Base-by-base conservation (phyloP, 2,888 invertebrate genomes). In the Cheilosia urbana region DNA sequence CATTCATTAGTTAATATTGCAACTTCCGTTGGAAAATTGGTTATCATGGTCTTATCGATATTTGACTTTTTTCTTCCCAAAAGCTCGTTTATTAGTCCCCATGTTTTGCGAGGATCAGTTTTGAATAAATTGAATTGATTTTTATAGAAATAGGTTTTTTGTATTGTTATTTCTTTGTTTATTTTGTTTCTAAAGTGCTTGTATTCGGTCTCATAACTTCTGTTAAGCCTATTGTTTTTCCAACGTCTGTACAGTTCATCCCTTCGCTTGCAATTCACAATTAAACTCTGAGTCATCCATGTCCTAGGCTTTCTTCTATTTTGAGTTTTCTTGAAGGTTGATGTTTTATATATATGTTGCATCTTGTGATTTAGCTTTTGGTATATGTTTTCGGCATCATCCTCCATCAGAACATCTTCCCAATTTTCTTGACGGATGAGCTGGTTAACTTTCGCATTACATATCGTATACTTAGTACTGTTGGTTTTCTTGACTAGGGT, bases 261-360 rank as follows among this genome's bases (percentile, higher is more conserved):
- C n/a, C 69, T 72, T 55, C 9, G 55, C 34, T 63, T 45, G 15
- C 40, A 72, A 42, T 62, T 17, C 7, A 13, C 72, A 4, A 72
- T 21, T 15, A 55, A 15, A 2, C n/a, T 5, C 7, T 40, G 7
- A 3, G 62, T 19, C 15, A 57, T 57, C 57, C 68, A 69, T 17
- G 62, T 53, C 15, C 42, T 72, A 5, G 15, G 13, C 30, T 62
- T 72, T 4, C 53, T 13, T 47, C 34, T 63, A 3, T 21, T 55
- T 17, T 45, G 17, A 21, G 21, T n/a, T 55, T 42, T 62, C 3
- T 3, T 30, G 1, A 17, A 0, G 9, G 27, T 62, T 45, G 73
- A 13, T 63, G 55, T 63, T 30, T 19, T 45, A 40, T 72, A 72
- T 5, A 72, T 62, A 37, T 27, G 19, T 13, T 62, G 62, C 24